phyloP scores from a whole-genome alignment of 1,140 invertebrate species.

The Orius insidiosus region DNA sequence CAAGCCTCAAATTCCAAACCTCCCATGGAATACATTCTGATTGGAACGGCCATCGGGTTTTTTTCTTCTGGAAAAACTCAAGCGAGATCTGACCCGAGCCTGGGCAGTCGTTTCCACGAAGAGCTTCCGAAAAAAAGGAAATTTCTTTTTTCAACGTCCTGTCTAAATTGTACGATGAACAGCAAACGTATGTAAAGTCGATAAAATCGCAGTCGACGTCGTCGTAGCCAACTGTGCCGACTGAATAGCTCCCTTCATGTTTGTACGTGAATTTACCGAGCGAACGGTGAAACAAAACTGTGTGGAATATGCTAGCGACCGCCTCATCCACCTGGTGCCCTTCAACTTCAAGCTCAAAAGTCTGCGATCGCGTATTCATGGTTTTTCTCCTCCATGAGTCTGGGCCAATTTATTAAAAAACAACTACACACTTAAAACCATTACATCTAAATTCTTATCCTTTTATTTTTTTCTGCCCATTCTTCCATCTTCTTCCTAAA shows the following conservation, averaged over 20 bases:
- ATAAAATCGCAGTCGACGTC: conserved; percentile 96
- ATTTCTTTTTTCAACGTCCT: conserved; percentile 63
- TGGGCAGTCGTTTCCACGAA: conserved; percentile 54
- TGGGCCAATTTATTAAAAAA: no score
- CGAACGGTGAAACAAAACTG: conserved; percentile 82
- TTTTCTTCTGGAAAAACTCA: conserved; percentile 93
- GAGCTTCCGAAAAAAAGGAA: conserved; percentile 64
- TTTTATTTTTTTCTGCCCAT: no score
- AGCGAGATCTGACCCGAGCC: conserved; percentile 74
- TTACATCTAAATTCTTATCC: no score
- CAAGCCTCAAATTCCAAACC: conserved; percentile 85
- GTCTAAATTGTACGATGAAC: conserved; percentile 38
- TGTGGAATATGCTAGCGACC: conserved; percentile 86
- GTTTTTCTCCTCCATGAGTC: background rate
- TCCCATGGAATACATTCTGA: conserved; percentile 90
- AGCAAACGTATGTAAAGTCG: conserved; percentile 79
- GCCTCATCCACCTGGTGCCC: conserved; percentile 89
- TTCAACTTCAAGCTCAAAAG: conserved; percentile 42
- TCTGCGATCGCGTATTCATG: conserved; percentile 13
- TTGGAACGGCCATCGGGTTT: conserved; percentile 71
- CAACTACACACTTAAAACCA: no score
- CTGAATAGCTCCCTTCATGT: conserved; percentile 82
- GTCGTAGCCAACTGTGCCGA: conserved; percentile 84
- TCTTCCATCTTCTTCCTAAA: no score
- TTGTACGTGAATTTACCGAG: conserved; percentile 91